Conservation (phyloP, 2,888 invertebrate genomes). For the Dryobota labecula region DNA sequence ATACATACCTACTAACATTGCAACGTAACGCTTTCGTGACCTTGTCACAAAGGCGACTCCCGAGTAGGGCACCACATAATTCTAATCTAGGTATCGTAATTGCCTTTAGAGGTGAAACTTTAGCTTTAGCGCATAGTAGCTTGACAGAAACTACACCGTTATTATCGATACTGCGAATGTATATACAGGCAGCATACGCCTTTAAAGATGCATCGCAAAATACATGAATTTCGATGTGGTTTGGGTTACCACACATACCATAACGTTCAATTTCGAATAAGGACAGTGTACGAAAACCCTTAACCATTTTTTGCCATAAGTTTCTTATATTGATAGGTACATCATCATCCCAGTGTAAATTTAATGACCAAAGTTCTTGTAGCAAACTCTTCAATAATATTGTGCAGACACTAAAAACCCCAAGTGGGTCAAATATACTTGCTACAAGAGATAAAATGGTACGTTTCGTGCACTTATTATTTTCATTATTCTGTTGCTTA, state of each 20-base stretch:
- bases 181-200: not conserved
- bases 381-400: not conserved
- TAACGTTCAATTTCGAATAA: not conserved
- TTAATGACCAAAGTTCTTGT: not conserved
- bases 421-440: not conserved
- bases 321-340: not conserved
- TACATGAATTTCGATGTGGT: not conserved
- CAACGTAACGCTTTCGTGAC: no score
- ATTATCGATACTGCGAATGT: no score
- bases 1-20: no score
- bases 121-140: no score
- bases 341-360: not conserved
- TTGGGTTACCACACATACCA: not conserved
- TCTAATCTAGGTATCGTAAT: no score
- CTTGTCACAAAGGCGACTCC: no score
- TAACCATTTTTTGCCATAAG: not conserved
- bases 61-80: no score
- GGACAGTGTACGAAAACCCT: no score
- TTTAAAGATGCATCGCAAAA: not conserved
- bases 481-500: not conserved
- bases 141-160: no score
- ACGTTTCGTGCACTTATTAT: not conserved
- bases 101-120: no score
- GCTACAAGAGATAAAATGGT: not conserved
- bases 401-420: conserved; percentile 3